These are phyloP conservation scores for Drosophila algonquin DNA, from an alignment of 2,888 invertebrate species.

Conservation along the genomic window DNA sequence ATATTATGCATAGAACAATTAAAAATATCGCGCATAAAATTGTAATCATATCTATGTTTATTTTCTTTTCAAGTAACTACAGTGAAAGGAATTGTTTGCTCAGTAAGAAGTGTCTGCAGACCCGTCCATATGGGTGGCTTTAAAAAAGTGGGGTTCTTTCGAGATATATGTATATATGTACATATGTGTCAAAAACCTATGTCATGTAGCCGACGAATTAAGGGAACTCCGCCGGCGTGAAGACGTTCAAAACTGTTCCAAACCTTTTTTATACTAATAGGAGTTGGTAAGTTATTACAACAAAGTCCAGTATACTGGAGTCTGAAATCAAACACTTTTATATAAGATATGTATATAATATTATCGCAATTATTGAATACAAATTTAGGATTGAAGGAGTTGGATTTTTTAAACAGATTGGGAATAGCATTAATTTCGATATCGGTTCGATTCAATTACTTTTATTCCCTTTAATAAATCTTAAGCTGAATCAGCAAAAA, in stretches of 20 bases:
- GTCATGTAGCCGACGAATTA: not conserved
- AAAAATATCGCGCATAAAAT: too few relatives aligned
- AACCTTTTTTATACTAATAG: conserved; percentile 52
- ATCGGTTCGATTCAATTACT: not conserved
- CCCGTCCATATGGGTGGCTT: conserved; percentile 69
- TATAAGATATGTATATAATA: too few relatives aligned
- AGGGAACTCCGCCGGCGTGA: conserved; percentile 43
- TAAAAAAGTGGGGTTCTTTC: conserved; percentile 52
- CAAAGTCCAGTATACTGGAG: too few relatives aligned
- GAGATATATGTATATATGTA: not conserved
- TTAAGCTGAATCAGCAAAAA: conserved; percentile 28
- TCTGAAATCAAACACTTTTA: too few relatives aligned
- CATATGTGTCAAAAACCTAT: too few relatives aligned
- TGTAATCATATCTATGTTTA: too few relatives aligned
- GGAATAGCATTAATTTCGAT: too few relatives aligned
- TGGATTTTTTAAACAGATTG: too few relatives aligned
- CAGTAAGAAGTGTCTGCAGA: conserved; percentile 26
- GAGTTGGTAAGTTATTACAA: too few relatives aligned
- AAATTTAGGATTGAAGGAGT: too few relatives aligned
- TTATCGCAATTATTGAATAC: too few relatives aligned
- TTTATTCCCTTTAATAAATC: not conserved
- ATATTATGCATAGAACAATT: too few relatives aligned
- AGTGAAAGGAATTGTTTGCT: conserved; percentile 55
- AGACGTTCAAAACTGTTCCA: conserved; percentile 52
- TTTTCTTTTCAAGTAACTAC: conserved; percentile 60